Evolutionary conservation across 2,888 invertebrate genomes (phyloP), one percentile per base, ranked within the genome.

Genomic region (Beris chalybata): DNA sequence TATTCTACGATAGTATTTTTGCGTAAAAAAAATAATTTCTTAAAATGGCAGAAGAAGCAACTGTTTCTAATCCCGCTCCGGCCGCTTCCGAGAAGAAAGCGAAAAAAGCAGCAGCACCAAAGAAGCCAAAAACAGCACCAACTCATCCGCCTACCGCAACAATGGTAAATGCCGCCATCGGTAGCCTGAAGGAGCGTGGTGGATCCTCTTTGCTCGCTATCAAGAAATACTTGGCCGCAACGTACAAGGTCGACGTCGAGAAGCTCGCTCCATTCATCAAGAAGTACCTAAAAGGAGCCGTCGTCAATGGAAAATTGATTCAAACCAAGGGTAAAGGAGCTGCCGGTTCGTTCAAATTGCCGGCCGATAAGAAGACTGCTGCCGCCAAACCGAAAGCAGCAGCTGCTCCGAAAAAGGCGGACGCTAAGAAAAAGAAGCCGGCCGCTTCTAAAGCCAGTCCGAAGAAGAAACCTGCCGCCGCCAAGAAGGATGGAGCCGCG

Each of bases 211-310:
- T 78, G 72, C 83, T 76, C 75, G 79, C 79, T 0, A 70, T 70
- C 12, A 87, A 87, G 76, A 87, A 88, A 73, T 87, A 85, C 76
- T 83, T 88, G 65, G 77, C 82, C 5, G 79, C 83, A 12, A 84
- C 82, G 67, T 87, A 87, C 82, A 85, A 84, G 71, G 81, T 86
- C 7, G 87, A 87, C 74, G 81, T 82, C 1, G 85, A 85, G 69
- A 86, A 85, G 72, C 74, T 84, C 64, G 53, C 84, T 4, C 84
- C 85, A 5, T 87, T 84, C 79, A 87, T 89, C 73, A 85, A 83
- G 71, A 86, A 84, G 69, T 86, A 83, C 72, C 71, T 87, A 71
- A 87, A 38, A 13, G 15, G 13, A 13, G 85, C 85, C n/a, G 87
- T 88, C 30, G 81, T 79, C 4, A 80, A 81, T 54, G 84, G 85